Conservation (phyloP, 1,140 invertebrate species). For the Laupala kohalensis region DNA sequence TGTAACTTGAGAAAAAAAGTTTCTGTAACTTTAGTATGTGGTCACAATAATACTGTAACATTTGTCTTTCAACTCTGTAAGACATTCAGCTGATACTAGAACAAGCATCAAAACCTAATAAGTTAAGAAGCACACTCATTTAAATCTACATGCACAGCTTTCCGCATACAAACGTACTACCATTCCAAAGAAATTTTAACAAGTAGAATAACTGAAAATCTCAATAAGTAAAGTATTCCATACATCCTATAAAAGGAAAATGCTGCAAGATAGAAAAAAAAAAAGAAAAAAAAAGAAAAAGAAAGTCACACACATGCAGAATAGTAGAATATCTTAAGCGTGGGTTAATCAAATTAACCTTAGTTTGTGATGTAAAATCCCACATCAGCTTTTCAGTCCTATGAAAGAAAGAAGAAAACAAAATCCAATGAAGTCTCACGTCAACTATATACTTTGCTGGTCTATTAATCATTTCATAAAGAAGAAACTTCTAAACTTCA, state of each 20-base stretch:
- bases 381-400: conserved; percentile 6
- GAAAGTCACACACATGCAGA: background rate
- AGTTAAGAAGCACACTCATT: background rate
- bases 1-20: too few species aligned
- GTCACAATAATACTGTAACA: too few species aligned
- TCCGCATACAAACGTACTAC: background rate
- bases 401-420: conserved; percentile 1
- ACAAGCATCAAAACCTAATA: background rate
- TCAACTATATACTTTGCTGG: background rate
- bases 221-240: too few species aligned
- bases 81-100: background rate
- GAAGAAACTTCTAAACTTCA: background rate
- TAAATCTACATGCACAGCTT: background rate
- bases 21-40: too few species aligned
- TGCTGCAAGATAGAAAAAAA: background rate
- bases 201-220: background rate
- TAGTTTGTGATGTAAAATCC: background rate
- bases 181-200: background rate
- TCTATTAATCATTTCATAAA: background rate
- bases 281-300: background rate
- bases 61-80: too few species aligned
- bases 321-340: background rate
- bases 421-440: background rate
- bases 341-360: background rate
- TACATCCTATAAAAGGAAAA: background rate